phyloP scores from a whole-genome alignment of 2,113 vertebrate species.

The Lonchura striata region DNA sequence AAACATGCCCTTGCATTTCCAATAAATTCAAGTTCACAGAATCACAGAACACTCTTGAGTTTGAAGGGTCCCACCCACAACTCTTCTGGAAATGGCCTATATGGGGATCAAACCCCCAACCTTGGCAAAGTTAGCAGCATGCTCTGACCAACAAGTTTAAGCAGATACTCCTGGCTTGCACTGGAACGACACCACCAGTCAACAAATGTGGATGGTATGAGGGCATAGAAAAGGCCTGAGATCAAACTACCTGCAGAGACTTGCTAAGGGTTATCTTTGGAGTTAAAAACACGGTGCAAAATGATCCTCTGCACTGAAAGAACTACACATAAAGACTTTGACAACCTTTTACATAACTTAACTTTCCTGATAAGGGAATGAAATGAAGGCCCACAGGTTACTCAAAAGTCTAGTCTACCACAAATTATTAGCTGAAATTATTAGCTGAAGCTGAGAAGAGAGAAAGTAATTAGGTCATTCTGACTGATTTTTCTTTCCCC shows the following conservation, averaged over 20 bases:
- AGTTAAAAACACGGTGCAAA: not conserved
- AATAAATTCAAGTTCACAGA: not conserved
- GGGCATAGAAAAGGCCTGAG: not conserved
- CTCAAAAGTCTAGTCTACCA: not conserved
- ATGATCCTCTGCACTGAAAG: not conserved
- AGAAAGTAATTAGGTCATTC: not conserved
- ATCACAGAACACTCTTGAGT: not conserved
- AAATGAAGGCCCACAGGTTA: not conserved
- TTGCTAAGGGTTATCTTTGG: not conserved
- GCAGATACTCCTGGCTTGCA: not conserved
- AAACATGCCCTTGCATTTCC: not conserved
- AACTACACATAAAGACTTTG: not conserved
- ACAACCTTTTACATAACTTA: not conserved
- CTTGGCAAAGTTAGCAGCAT: not conserved
- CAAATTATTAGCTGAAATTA: too few relatives aligned
- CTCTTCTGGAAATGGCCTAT: not conserved
- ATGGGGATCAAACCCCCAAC: not conserved
- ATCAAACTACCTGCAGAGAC: not conserved
- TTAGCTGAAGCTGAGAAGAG: not conserved
- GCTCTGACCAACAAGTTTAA: not conserved
- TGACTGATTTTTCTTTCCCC: not conserved
- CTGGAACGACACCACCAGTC: not conserved
- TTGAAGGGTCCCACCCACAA: not conserved
- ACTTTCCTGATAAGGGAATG: not conserved
- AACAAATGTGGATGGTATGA: not conserved